Conservation (phyloP, 2,797 vertebrate species). For the Lepilemur ruficaudatus region DNA sequence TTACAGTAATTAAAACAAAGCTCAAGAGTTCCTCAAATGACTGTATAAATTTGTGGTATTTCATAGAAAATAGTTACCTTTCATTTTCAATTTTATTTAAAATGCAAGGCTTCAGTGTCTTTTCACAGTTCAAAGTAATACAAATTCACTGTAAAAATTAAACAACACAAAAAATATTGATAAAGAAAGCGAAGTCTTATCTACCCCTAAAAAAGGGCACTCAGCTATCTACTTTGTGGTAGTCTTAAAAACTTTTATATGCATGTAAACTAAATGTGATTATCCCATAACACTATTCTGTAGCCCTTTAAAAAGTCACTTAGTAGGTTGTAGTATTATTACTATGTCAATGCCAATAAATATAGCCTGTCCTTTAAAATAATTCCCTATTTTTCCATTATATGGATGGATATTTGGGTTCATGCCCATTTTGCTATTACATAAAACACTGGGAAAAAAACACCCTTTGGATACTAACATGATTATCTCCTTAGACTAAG, state of each 20-base stretch:
- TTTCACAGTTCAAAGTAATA: conserved; percentile 30
- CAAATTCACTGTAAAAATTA: not conserved
- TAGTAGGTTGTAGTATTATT: not conserved
- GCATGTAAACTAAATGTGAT: not conserved
- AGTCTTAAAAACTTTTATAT: conserved; percentile 14
- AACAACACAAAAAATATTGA: not conserved
- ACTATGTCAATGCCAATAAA: not conserved
- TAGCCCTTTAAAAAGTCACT: not conserved
- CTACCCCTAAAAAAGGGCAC: not conserved
- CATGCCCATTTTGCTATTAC: not conserved
- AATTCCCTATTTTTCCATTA: not conserved
- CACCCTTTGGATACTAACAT: not conserved
- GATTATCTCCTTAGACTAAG: not conserved
- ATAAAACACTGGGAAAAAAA: not conserved
- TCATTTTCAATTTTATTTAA: conserved; percentile 32
- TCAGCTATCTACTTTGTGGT: not conserved
- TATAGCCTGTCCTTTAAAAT: not conserved
- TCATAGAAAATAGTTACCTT: conserved; percentile 35
- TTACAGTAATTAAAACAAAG: conserved; percentile 28
- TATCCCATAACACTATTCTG: not conserved
- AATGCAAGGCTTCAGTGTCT: not conserved
- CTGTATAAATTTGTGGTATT: conserved; percentile 40
- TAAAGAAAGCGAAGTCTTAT: not conserved
- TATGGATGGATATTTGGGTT: not conserved
- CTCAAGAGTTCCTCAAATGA: conserved; percentile 16